Evolutionary conservation across 2,888 invertebrate species (phyloP), one percentile per base, ranked within the genome.

Genomic region (Andrena minutula): DNA sequence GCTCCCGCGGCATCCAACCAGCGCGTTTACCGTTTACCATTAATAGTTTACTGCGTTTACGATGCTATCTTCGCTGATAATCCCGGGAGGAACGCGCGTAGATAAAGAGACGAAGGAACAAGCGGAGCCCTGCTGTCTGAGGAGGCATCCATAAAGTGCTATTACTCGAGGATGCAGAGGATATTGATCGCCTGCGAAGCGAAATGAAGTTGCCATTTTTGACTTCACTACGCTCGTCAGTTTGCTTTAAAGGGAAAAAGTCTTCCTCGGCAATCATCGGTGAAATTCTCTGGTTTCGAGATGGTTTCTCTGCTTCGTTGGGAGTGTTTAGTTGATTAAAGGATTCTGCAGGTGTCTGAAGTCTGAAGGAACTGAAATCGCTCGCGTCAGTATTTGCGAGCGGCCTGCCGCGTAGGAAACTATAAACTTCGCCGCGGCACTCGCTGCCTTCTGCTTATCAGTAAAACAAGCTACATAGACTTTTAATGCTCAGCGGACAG

Each of bases 21-120:
- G 28, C 4, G 28, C 32, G 30, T 58, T 76, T 65, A 65, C 71
- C 74, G 74, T 75, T 71, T 51, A 51, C 65, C 63, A 70, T 64
- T 71, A 75, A 79, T 79, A 70, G 41, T 73, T 80, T 64, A 64
- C 64, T 51, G 71, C 70, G 70, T 74, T 71, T 35, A 41, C 65
- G 74, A 82, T 79, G 23, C 35, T 66, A 70, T 73, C 56, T 66
- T 6, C 12, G 12, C 16, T 41, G 65, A 53, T 72, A 68, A 74
- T 66, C 56, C 58, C 7, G 30, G 10, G 51, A 47, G 30, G 61
- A 49, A 61, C 49, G 16, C 41, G 49, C 20, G 49, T 26, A 30
- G 49, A 16, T 8, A 6, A 41, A 30, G 30, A 23, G 23, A 53
- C 8, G 28, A 23, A 3, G 61, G 63, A 30, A 16, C 28, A 73